Percentiles rank a stretch among this genome's conserved stretches.
Conservation (phyloP, 2,797 vertebrate species). For the Triplophysa bombifrons region DNA sequence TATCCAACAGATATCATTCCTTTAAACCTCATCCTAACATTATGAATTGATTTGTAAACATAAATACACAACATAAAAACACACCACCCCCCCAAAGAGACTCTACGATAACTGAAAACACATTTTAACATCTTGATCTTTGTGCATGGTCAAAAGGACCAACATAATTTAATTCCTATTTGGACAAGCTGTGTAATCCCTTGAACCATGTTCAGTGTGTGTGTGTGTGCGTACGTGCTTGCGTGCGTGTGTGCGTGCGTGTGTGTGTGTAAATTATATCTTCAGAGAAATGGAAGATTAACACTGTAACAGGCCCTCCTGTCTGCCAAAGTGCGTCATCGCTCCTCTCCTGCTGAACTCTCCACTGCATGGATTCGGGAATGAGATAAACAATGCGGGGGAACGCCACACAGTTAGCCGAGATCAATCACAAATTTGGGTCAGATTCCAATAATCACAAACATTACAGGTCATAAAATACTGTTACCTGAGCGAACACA, state of each 20-base stretch:
- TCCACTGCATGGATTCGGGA: slow-evolving; percentile 44
- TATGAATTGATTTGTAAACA: background rate
- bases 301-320: slow-evolving; percentile 50
- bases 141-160: background rate
- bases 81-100: background rate
- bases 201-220: slow-evolving; percentile 1
- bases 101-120: background rate
- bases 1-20: background rate
- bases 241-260: slow-evolving; percentile 11
- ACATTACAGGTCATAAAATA: slow-evolving; percentile 26
- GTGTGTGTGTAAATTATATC: slow-evolving; percentile 30
- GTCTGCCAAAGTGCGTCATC: slow-evolving; percentile 55
- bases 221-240: slow-evolving; percentile 19
- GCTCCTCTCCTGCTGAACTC: slow-evolving; percentile 46
- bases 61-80: slow-evolving; percentile 5
- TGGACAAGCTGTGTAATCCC: slow-evolving; percentile 12
- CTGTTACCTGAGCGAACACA: background rate
- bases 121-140: slow-evolving; percentile 28
- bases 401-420: slow-evolving; percentile 19
- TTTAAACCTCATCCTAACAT: background rate
- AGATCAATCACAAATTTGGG: slow-evolving; percentile 17
- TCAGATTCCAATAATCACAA: slow-evolving; percentile 14
- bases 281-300: slow-evolving; percentile 52
- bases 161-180: slow-evolving; percentile 19
- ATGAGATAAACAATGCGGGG: slow-evolving; percentile 41